Evolutionary conservation across 2,113 vertebrate genomes (phyloP).

Genomic region (Cnemophilus loriae): DNA sequence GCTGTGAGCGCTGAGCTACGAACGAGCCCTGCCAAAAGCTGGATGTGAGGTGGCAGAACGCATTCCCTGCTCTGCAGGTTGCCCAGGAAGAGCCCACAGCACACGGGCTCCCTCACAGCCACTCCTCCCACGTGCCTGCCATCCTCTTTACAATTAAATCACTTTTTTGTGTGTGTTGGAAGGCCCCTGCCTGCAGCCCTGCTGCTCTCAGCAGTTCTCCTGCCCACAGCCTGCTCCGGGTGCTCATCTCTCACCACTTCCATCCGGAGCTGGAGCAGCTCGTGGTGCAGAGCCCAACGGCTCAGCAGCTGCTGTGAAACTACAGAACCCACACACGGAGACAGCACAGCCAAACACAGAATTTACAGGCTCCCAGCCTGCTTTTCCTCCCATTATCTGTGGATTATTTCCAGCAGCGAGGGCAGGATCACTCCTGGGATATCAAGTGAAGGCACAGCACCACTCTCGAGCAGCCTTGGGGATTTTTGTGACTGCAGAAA

Average conservation of each 20-base stretch:
- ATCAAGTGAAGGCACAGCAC: background rate
- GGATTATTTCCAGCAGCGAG: background rate
- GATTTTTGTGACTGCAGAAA: background rate
- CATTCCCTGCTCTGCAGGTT: background rate
- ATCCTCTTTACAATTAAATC: background rate
- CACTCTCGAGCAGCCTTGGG: background rate
- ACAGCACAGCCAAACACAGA: background rate
- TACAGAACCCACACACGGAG: background rate
- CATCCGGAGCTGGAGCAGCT: rapidly evolving
- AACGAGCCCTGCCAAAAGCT: background rate
- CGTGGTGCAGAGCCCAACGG: background rate
- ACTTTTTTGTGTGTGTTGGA: background rate
- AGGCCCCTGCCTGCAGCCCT: background rate
- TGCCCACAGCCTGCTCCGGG: background rate
- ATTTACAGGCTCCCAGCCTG: background rate
- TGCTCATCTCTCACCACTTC: background rate
- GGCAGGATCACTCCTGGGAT: rapidly evolving
- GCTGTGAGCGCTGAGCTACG: background rate
- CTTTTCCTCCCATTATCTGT: background rate
- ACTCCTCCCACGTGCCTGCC: background rate
- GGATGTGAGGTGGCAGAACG: background rate
- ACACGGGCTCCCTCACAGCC: background rate
- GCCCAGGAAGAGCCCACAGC: background rate
- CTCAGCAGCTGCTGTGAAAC: background rate
- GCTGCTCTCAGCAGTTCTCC: background rate